Evolutionary conservation across 2,888 invertebrate species (phyloP).

Genomic region (Brenthis ino): DNA sequence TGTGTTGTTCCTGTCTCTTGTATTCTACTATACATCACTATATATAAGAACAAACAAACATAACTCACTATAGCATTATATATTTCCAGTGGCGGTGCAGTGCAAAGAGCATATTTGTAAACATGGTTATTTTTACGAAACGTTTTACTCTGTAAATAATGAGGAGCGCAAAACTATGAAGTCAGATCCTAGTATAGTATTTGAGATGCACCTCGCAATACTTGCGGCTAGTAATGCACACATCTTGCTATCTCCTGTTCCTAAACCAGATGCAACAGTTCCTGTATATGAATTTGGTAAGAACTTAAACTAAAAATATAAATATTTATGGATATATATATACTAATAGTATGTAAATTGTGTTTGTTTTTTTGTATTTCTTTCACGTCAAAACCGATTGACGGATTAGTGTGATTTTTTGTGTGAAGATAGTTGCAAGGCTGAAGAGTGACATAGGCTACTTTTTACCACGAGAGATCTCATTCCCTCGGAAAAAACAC

Average conservation of each 20-base stretch:
- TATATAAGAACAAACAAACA: no score
- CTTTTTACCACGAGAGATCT: no score
- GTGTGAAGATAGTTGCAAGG: no score
- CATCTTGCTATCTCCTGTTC: slow-evolving; percentile 83
- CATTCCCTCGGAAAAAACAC: no score
- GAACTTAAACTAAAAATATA: slow-evolving; percentile 2
- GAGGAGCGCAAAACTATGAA: slow-evolving; percentile 48
- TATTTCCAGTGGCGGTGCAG: slow-evolving; percentile 60
- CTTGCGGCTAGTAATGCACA: slow-evolving; percentile 86
- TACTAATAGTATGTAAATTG: no score
- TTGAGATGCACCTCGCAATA: slow-evolving; percentile 86
- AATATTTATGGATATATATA: no score
- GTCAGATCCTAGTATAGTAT: slow-evolving; percentile 49
- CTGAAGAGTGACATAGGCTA: no score
- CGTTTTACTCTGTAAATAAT: slow-evolving; percentile 77
- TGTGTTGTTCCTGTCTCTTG: no score
- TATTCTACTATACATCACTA: no score
- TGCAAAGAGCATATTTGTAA: slow-evolving; percentile 82
- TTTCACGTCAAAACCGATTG: no score
- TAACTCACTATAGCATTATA: neutral
- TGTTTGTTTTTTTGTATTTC: no score
- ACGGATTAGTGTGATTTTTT: no score
- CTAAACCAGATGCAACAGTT: slow-evolving; percentile 67
- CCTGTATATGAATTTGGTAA: slow-evolving; percentile 86
- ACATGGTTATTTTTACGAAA: slow-evolving; percentile 82